Conservation (phyloP, 2,888 invertebrate species). For the Melitaea athalia region DNA sequence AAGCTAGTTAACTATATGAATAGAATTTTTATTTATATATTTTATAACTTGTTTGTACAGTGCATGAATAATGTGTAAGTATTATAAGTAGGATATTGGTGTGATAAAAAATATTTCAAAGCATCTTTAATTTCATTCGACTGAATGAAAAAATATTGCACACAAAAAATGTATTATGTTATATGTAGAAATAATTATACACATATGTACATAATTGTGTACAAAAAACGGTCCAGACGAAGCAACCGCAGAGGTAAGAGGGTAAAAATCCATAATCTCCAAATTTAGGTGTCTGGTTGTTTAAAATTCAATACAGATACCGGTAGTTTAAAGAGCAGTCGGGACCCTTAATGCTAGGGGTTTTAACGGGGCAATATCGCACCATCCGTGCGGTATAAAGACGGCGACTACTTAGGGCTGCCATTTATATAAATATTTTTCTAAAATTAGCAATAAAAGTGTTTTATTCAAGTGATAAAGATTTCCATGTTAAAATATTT, state of each 20-base stretch:
- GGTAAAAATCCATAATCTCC: constrained; percentile 29
- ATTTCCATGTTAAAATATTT: background rate
- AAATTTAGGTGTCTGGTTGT: constrained; percentile 45
- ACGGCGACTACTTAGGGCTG: constrained; percentile 37
- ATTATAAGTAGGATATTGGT: too few relatives aligned
- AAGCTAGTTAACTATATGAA: too few relatives aligned
- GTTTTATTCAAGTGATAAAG: background rate
- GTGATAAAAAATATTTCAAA: too few relatives aligned
- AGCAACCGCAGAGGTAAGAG: constrained; percentile 14
- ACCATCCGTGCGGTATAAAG: constrained; percentile 43
- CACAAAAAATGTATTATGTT: too few relatives aligned
- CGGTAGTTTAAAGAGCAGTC: constrained; percentile 38
- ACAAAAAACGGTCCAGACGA: constrained; percentile 26
- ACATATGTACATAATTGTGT: background rate
- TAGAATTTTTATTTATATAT: too few relatives aligned
- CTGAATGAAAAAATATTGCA: too few relatives aligned
- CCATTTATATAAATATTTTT: background rate
- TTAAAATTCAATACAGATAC: constrained; percentile 40
- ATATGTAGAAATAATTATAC: too few relatives aligned
- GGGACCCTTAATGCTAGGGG: constrained; percentile 38
- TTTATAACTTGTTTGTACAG: too few relatives aligned
- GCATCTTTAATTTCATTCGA: too few relatives aligned
- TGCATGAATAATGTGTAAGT: too few relatives aligned
- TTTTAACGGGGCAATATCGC: constrained; percentile 41
- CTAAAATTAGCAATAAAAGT: background rate